phyloP scores from a whole-genome alignment of 2,113 vertebrate genomes.

The Bothrops jararaca region DNA sequence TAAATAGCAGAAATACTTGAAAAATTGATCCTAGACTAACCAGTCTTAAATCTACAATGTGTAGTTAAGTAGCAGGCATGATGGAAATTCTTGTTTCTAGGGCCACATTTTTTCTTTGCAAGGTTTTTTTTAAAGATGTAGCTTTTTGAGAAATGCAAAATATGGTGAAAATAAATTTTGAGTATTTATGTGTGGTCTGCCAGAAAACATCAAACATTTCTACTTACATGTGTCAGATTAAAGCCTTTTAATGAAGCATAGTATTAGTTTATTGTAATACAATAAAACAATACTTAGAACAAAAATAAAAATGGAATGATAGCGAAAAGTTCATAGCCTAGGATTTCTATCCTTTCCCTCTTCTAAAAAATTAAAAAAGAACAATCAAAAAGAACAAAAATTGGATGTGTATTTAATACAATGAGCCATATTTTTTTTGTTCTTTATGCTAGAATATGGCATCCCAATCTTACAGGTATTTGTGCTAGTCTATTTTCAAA shows the following conservation, averaged over 20 bases:
- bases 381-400: conserved; percentile 23
- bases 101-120: conserved; percentile 68
- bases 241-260: conserved; percentile 24
- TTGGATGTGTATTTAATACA: conserved; percentile 8
- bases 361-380: conserved; percentile 8
- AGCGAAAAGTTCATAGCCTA: background rate
- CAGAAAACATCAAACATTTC: conserved; percentile 41
- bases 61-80: conserved; percentile 62
- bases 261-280: conserved; percentile 35
- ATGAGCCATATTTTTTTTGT: conserved; percentile 3
- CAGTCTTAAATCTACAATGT: conserved; percentile 66
- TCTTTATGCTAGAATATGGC: background rate
- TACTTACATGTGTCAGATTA: conserved; percentile 25
- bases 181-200: conserved; percentile 52
- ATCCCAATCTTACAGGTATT: background rate
- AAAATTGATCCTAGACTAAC: conserved; percentile 65
- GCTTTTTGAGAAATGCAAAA: conserved; percentile 49
- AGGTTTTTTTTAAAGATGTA: conserved; percentile 45
- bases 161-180: conserved; percentile 51
- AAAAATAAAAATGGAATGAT: conserved; percentile 2
- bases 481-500: conserved; percentile 17
- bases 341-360: conserved; percentile 22
- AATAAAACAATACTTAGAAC: background rate
- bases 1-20: conserved; percentile 73
- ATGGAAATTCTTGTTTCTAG: conserved; percentile 50